Percentiles rank a stretch among this genome's conserved stretches.
phyloP scores from a whole-genome alignment of 2,113 vertebrate species.

The Cnemophilus loriae region DNA sequence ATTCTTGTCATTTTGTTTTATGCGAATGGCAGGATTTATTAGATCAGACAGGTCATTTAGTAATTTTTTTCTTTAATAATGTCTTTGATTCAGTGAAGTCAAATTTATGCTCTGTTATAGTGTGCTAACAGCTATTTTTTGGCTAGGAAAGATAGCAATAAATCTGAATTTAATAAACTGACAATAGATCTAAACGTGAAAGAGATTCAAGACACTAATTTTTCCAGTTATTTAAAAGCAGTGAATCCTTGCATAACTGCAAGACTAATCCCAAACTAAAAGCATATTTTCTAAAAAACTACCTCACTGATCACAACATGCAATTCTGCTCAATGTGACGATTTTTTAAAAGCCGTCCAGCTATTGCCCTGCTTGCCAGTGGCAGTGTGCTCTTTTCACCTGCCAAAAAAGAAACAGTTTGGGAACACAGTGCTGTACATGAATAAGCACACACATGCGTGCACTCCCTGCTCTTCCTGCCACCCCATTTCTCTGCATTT shows the following conservation, averaged over 20 bases:
- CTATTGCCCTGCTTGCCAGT: background rate
- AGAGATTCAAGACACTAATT: constrained; percentile 35
- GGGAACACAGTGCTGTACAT: background rate
- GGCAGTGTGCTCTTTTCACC: background rate
- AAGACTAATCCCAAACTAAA: constrained; percentile 7
- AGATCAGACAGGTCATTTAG: constrained; percentile 67
- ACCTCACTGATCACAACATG: background rate
- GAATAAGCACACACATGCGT: background rate
- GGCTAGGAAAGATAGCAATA: constrained; percentile 58
- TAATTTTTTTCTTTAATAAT: constrained; percentile 67
- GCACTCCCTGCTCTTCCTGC: background rate
- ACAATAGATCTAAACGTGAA: constrained; percentile 65
- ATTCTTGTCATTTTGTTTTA: constrained; percentile 65
- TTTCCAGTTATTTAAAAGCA: constrained; percentile 35
- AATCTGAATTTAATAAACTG: constrained; percentile 79
- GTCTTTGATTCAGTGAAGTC: constrained; percentile 60
- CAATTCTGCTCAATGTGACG: background rate
- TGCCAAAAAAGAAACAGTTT: background rate
- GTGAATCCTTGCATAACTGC: constrained; percentile 5
- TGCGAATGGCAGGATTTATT: constrained; percentile 68
- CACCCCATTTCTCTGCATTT: background rate
- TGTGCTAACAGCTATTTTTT: constrained; percentile 64
- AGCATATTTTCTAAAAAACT: background rate
- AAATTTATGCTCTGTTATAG: constrained; percentile 70
- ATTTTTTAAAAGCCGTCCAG: background rate